These are phyloP conservation scores for Microctonus aethiopoides DNA, from an alignment of 2,888 invertebrate genomes.

Conservation along the genomic window DNA sequence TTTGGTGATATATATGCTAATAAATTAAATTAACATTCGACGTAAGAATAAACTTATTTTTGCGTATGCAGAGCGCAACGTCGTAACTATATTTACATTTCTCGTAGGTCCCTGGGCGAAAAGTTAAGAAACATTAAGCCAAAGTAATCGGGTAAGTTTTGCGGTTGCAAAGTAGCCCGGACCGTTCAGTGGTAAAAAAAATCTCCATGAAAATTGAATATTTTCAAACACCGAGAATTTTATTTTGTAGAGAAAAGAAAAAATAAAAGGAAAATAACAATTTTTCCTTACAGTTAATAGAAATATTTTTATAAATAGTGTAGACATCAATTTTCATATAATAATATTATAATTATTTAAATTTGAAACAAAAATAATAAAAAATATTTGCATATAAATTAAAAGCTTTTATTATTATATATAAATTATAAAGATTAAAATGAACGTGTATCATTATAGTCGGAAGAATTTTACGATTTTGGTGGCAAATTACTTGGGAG, in stretches of 20 bases:
- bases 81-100: slow-evolving; percentile 27
- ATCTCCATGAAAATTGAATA: slow-evolving; percentile 46
- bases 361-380: background rate
- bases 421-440: background rate
- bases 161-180: slow-evolving; percentile 34
- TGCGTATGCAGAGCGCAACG: slow-evolving; percentile 30
- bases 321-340: background rate
- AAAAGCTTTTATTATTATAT: background rate
- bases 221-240: slow-evolving; percentile 36
- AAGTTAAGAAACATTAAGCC: slow-evolving; percentile 44
- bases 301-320: background rate
- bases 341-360: background rate
- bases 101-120: slow-evolving; percentile 33
- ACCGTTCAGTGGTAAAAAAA: slow-evolving; percentile 41
- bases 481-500: slow-evolving; percentile 28
- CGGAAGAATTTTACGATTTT: slow-evolving; percentile 24
- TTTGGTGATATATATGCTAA: background rate
- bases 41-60: slow-evolving; percentile 28
- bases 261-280: background rate
- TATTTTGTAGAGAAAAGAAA: background rate
- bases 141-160: slow-evolving; percentile 45
- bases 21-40: slow-evolving; percentile 12
- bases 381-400: background rate
- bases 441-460: slow-evolving; percentile 8
- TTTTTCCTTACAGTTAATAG: background rate